These are phyloP conservation scores for Larimichthys crocea DNA, from an alignment of 2,113 vertebrate genomes.

Conservation along the genomic window DNA sequence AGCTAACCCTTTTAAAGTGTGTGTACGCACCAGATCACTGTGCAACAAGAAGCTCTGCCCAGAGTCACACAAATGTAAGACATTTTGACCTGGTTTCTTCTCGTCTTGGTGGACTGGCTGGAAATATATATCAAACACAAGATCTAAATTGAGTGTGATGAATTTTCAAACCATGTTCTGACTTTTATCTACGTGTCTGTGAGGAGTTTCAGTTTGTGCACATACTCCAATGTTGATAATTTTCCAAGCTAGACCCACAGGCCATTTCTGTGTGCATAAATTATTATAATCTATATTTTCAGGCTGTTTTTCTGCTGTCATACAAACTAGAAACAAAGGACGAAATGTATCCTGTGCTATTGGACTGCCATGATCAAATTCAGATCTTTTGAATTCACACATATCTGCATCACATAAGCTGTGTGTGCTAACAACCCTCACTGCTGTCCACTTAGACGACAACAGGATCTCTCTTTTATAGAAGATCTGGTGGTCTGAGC, in stretches of 20 bases:
- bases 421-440: background rate
- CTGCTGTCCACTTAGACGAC: background rate
- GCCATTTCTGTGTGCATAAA: background rate
- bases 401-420: background rate
- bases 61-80: background rate
- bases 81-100: constrained; percentile 6
- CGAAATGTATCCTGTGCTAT: background rate
- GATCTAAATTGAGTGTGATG: background rate
- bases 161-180: background rate
- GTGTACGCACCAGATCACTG: background rate
- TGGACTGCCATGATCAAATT: background rate
- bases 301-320: background rate
- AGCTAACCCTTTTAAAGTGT: background rate
- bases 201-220: background rate
- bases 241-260: background rate
- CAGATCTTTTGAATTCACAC: no score
- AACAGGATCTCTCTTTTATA: background rate
- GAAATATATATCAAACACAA: constrained; percentile 19
- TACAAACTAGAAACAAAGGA: background rate
- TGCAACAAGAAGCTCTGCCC: background rate
- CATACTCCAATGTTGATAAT: background rate
- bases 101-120: background rate
- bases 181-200: background rate
- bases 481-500: background rate
- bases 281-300: background rate